Conservation (phyloP, 2,113 vertebrate genomes). For the Amphilophus citrinellus region DNA sequence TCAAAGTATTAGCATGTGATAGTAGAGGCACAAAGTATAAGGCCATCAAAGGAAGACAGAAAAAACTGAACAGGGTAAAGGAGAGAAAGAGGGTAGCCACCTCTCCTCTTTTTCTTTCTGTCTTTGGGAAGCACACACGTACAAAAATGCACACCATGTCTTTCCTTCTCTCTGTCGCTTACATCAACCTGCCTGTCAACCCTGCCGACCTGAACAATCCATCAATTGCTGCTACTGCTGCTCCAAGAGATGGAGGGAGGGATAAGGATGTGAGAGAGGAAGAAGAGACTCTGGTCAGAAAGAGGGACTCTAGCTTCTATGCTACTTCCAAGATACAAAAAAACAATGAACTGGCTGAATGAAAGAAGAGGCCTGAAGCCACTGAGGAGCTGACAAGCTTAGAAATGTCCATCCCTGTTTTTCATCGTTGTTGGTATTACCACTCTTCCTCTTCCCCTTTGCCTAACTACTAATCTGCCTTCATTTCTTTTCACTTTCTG, state of each 20-base stretch:
- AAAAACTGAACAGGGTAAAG: not conserved
- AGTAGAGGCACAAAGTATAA: conserved; percentile 10
- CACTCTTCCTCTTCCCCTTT: not conserved
- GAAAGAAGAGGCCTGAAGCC: not conserved
- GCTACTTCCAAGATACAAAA: not conserved
- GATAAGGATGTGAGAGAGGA: conserved; percentile 28
- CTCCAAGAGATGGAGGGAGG: conserved; percentile 29
- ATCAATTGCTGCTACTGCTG: conserved; percentile 55
- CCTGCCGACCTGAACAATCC: conserved; percentile 56
- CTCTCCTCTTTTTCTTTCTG: not conserved
- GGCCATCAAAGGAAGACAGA: not conserved
- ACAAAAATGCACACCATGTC: conserved; percentile 13
- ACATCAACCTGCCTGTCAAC: conserved; percentile 71
- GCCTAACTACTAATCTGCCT: conserved; percentile 8
- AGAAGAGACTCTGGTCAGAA: conserved; percentile 3
- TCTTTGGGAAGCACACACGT: conserved; percentile 5
- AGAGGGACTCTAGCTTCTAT: not conserved
- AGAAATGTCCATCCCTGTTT: not conserved
- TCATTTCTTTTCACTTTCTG: conserved; percentile 10
- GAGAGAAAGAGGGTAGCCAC: conserved; percentile 1
- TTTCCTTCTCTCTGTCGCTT: conserved; percentile 53
- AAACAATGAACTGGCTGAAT: not conserved
- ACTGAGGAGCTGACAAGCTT: not conserved
- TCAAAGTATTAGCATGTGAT: conserved; percentile 29
- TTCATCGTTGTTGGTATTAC: not conserved